These are phyloP conservation scores for Psittacula echo DNA, from an alignment of 2,797 vertebrate species.

Conservation along the genomic window DNA sequence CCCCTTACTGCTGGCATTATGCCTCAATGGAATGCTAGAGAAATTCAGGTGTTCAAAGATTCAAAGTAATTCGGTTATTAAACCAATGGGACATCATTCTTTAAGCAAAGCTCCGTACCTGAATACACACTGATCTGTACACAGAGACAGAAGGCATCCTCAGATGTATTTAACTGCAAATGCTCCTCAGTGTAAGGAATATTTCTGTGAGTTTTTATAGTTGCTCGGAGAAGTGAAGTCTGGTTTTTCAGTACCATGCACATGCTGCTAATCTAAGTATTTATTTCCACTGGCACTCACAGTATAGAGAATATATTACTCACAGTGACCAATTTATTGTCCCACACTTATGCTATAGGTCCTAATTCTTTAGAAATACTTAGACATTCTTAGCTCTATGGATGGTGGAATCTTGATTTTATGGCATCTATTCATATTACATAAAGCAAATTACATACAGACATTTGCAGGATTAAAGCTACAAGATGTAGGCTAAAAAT, in stretches of 20 bases:
- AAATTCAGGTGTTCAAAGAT: background rate
- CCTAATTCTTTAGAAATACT: background rate
- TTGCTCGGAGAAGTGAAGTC: background rate
- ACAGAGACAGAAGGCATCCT: background rate
- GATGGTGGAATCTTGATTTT: slow-evolving; percentile 40
- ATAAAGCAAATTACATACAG: slow-evolving; percentile 67
- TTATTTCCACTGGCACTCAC: background rate
- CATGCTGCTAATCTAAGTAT: background rate
- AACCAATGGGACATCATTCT: background rate
- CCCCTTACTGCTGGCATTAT: background rate
- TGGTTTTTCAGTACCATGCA: background rate
- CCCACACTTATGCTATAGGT: background rate
- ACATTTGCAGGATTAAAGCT: slow-evolving; percentile 71
- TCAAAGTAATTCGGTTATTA: background rate
- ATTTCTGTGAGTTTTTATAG: background rate
- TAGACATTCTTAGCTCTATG: background rate
- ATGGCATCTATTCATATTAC: slow-evolving; percentile 60
- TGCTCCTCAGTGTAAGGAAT: background rate
- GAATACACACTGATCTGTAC: background rate
- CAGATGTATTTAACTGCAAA: background rate
- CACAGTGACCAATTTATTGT: background rate
- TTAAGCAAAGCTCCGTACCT: background rate
- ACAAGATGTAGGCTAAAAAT: slow-evolving; percentile 66
- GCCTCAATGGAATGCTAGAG: background rate
- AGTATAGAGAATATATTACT: background rate